Base-by-base conservation (phyloP, 2,797 vertebrate genomes). In the Sebastiscus albofasciatus region DNA sequence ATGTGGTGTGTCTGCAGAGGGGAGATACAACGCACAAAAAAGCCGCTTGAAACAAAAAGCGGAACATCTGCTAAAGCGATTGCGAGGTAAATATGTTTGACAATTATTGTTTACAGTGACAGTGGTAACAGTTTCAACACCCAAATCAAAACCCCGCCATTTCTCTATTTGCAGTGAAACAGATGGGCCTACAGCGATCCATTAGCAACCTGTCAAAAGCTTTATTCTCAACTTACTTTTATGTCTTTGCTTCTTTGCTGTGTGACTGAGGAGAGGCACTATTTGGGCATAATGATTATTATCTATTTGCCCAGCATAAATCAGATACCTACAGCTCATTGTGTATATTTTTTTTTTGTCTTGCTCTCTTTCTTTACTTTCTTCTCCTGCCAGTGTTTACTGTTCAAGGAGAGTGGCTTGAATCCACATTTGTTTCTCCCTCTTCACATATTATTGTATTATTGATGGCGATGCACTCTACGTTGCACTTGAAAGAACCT, bases 71-170 rank as follows among this genome's bases (percentile, higher is more conserved):
- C 95, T 96, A 97, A 96, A 96, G 95, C 94, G 94, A 96, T 96
- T 95, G 95, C 91, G 94, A 96, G 93, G 96, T 96, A 96, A 97
- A 96, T 96, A 96, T 96, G 96, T 97, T 96, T 96, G 96, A 96
- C 96, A 96, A 96, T 97, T 96, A 96, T 96, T 96, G 96, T 97
- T 97, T 97, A 96, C 96, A 97, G 96, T 97, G 95, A 97, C 95
- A 97, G 95, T 96, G 95, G 96, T 96, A 96, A 96, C 96, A 96
- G 96, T 96, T 96, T 94, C 92, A 86, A 88, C 90, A 92, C 94
- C 94, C 90, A 94, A 96, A 96, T 96, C 93, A 95, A 94, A 95
- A 92, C 90, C 89, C 92, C 86, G 46, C 92, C 95, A 95, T 96
- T 95, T 95, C 91, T 96, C 94, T 94, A 91, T 96, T 96, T 96